Conservation (phyloP, 2,888 invertebrate genomes). For the Caprella mutica region DNA sequence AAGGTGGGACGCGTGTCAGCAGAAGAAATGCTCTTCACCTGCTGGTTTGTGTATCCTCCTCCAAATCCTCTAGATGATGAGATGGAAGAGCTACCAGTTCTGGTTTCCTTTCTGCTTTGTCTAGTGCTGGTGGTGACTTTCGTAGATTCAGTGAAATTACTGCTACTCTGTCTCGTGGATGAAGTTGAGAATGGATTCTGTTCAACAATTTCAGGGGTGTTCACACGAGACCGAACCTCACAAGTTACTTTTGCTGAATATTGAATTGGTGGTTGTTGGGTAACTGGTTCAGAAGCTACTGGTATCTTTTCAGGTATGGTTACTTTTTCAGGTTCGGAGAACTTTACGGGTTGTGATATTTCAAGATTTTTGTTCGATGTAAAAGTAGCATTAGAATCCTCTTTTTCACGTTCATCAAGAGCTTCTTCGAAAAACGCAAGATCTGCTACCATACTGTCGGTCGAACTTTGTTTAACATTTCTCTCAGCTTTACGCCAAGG, state of each 20-base stretch:
- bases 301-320: constrained; percentile 27
- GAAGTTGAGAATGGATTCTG: neutral
- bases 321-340: too few species aligned
- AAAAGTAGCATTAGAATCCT: constrained; percentile 24
- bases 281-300: constrained; percentile 23
- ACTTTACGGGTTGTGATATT: too few species aligned
- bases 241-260: constrained; percentile 30
- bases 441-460: neutral
- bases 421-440: constrained; percentile 19
- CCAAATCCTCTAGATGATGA: neutral
- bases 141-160: constrained; percentile 3
- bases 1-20: neutral
- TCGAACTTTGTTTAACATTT: too few species aligned
- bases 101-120: neutral
- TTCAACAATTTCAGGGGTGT: constrained; percentile 19
- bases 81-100: neutral
- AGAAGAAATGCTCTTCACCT: too few species aligned
- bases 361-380: too few species aligned
- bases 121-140: constrained; percentile 9
- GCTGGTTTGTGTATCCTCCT: neutral
- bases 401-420: constrained; percentile 19
- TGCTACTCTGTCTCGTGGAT: neutral
- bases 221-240: constrained; percentile 28
- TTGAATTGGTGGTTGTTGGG: constrained; percentile 29
- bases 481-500: too few species aligned